A percentile compares a stretch with the other conserved stretches of the same genome.
These are phyloP conservation scores for Siniperca chuatsi DNA, from an alignment of 2,113 vertebrate species.

Conservation along the genomic window DNA sequence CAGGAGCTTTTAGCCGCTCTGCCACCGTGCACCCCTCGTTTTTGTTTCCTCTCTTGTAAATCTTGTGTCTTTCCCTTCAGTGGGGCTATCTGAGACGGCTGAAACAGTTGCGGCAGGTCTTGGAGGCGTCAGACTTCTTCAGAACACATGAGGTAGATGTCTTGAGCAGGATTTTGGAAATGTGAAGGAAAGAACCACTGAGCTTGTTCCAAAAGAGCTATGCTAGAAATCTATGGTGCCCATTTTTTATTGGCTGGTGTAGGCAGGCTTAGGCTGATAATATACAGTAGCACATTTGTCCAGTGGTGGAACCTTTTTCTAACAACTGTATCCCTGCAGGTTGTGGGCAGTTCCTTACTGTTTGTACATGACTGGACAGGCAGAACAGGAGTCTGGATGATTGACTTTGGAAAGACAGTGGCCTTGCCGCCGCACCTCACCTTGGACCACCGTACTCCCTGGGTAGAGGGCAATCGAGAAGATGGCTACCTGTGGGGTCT, in stretches of 20 bases:
- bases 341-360: constrained; percentile 91
- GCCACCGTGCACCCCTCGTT: too few relatives aligned
- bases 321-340: constrained; percentile 74
- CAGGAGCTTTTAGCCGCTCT: too few relatives aligned
- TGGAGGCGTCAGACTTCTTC: constrained; percentile 89
- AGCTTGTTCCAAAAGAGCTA: not conserved
- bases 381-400: constrained; percentile 91
- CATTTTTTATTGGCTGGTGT: not conserved
- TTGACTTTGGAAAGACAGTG: constrained; percentile 91
- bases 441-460: constrained; percentile 87
- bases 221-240: not conserved
- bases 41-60: not conserved
- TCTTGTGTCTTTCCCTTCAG: constrained; percentile 64
- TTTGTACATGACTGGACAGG: constrained; percentile 88
- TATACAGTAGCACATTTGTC: not conserved
- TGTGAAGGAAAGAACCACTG: not conserved
- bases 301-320: not conserved
- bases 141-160: constrained; percentile 86
- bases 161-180: not conserved
- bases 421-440: constrained; percentile 80
- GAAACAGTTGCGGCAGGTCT: constrained; percentile 81
- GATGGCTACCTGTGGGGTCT: constrained; percentile 92
- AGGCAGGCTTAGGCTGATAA: not conserved
- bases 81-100: constrained; percentile 84
- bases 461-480: constrained; percentile 90